These are phyloP conservation scores for Diarsia rubi DNA, from an alignment of 2,888 invertebrate species.

Conservation along the genomic window DNA sequence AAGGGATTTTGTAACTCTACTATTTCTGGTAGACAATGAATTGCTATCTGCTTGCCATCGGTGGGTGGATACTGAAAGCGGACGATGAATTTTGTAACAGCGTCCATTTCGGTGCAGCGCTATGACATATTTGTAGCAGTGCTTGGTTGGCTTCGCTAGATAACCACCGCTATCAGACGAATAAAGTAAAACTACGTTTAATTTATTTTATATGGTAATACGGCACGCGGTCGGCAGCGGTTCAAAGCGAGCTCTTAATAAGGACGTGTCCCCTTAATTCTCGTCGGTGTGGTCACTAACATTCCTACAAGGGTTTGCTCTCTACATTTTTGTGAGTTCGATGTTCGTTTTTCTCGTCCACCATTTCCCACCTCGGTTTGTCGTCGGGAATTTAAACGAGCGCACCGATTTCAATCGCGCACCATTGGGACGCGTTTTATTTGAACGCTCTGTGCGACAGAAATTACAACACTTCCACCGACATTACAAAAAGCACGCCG, in stretches of 20 bases:
- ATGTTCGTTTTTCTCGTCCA: conserved; percentile 80
- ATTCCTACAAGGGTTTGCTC: conserved; percentile 88
- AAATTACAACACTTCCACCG: conserved; percentile 72
- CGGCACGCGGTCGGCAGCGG: conserved; percentile 73
- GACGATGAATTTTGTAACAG: conserved; percentile 72
- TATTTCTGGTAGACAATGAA: conserved; percentile 81
- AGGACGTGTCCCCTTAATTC: conserved; percentile 83
- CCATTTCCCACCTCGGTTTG: conserved; percentile 85
- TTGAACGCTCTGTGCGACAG: conserved; percentile 74
- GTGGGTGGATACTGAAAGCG: conserved; percentile 72
- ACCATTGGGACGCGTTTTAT: conserved; percentile 70
- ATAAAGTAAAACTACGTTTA: conserved; percentile 72
- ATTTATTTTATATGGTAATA: conserved; percentile 84
- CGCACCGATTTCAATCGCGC: conserved; percentile 79
- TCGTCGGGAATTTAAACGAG: conserved; percentile 86
- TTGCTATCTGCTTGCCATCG: conserved; percentile 74
- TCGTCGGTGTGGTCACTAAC: conserved; percentile 80
- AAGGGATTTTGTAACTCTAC: conserved; percentile 82
- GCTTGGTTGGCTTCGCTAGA: conserved; percentile 64
- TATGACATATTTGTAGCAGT: conserved; percentile 69
- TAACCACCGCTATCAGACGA: conserved; percentile 56
- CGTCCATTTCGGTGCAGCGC: conserved; percentile 65
- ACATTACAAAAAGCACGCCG: conserved; percentile 74
- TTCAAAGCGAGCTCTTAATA: conserved; percentile 84
- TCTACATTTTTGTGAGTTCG: conserved; percentile 83